Evolutionary conservation across 92 coral and sea anemone species (phyloP).

Genomic region (Anthopleura xanthogrammica): DNA sequence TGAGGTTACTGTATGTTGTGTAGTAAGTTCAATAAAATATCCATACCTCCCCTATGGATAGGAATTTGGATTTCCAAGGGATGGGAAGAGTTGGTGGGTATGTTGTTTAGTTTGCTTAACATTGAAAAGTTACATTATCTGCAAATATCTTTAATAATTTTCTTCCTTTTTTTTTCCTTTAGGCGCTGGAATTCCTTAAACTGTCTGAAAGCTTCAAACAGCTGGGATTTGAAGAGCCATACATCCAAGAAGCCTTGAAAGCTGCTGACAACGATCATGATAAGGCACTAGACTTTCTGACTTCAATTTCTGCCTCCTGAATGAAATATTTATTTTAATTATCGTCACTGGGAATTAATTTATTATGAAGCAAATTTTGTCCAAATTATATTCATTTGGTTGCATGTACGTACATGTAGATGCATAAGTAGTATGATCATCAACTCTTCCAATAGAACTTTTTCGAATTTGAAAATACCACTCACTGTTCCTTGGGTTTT

Average conservation of each 20-base stretch:
- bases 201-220: slow-evolving; percentile 74
- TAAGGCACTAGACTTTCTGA: slow-evolving; percentile 87
- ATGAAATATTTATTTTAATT: background rate
- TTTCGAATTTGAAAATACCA: too few relatives aligned
- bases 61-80: too few relatives aligned
- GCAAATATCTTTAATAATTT: background rate
- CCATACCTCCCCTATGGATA: too few relatives aligned
- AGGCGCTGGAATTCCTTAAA: slow-evolving; percentile 87
- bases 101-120: background rate
- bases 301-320: slow-evolving; percentile 41
- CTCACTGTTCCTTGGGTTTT: too few relatives aligned
- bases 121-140: background rate
- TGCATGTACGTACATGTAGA: background rate
- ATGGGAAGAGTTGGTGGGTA: too few relatives aligned
- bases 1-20: too few relatives aligned
- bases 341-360: background rate
- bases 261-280: slow-evolving; percentile 90
- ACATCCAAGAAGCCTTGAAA: slow-evolving; percentile 75
- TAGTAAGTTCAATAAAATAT: too few relatives aligned
- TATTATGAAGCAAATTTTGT: background rate
- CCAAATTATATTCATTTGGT: background rate
- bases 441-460: too few relatives aligned
- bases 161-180: background rate
- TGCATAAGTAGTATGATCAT: too few relatives aligned
- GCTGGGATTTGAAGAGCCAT: slow-evolving; percentile 84